phyloP scores from a whole-genome alignment of 2,888 invertebrate genomes.

The Dascillus cervinus region DNA sequence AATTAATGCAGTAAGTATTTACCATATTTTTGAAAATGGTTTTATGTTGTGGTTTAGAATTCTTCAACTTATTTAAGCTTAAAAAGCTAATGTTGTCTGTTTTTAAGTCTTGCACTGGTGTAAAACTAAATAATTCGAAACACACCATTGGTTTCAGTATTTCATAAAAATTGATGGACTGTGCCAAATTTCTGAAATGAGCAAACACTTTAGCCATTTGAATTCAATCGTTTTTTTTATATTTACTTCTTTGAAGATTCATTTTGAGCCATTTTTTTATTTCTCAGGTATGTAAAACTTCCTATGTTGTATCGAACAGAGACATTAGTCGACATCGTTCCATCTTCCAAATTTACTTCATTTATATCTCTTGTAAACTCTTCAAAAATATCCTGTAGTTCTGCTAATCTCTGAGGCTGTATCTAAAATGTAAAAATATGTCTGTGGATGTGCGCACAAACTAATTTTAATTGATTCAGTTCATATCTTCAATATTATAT shows the following conservation, averaged over 20 bases:
- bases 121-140: conserved; percentile 10
- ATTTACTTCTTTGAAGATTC: too few species aligned
- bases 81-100: conserved; percentile 8
- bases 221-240: too few species aligned
- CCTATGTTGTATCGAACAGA: conserved; percentile 18
- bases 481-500: too few species aligned
- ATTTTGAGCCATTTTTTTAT: conserved; percentile 13
- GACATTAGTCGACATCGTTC: conserved; percentile 14
- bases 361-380: conserved; percentile 17
- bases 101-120: conserved; percentile 12
- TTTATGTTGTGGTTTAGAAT: too few species aligned
- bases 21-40: conserved; percentile 6
- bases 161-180: conserved; percentile 17
- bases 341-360: conserved; percentile 9
- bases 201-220: too few species aligned
- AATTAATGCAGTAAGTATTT: conserved; percentile 12
- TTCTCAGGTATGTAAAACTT: conserved; percentile 14
- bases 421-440: too few species aligned
- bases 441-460: too few species aligned
- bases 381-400: conserved; percentile 10
- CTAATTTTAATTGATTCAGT: too few species aligned
- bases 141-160: conserved; percentile 13
- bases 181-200: too few species aligned
- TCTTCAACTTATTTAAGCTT: conserved; percentile 8
- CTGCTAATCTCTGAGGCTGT: too few species aligned